Percentiles rank a stretch among this genome's conserved stretches.
These are phyloP conservation scores for Dromococcyx pavoninus DNA, from an alignment of 2,797 vertebrate species.

Conservation along the genomic window DNA sequence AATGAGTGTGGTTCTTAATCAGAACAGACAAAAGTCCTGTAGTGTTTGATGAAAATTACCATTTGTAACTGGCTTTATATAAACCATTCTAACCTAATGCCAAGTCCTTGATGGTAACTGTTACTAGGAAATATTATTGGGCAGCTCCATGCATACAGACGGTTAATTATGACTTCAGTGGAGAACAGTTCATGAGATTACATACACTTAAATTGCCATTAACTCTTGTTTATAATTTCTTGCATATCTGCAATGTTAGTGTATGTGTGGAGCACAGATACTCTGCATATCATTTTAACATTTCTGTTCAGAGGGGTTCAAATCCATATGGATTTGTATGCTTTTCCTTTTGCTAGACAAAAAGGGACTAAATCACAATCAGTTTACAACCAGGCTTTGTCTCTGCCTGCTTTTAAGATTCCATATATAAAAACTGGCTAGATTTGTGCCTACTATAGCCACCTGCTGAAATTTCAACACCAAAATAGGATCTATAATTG, in stretches of 20 bases:
- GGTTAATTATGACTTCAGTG: conserved; percentile 64
- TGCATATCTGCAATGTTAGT: background rate
- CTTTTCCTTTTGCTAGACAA: conserved; percentile 44
- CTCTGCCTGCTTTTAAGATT: conserved; percentile 3
- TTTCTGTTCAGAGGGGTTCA: conserved; percentile 19
- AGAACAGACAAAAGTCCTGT: conserved; percentile 46
- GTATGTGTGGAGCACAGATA: conserved; percentile 9
- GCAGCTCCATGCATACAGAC: conserved; percentile 12
- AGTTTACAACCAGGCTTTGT: conserved; percentile 26
- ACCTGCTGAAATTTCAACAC: conserved; percentile 40
- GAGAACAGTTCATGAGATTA: conserved; percentile 61
- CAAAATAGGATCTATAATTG: conserved; percentile 51
- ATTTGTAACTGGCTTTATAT: conserved; percentile 44
- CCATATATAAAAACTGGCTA: conserved; percentile 25
- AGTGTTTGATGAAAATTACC: conserved; percentile 50
- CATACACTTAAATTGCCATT: conserved; percentile 60
- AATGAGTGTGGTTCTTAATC: conserved; percentile 58
- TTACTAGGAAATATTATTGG: conserved; percentile 35
- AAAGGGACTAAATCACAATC: background rate
- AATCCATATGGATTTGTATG: background rate
- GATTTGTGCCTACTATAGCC: conserved; percentile 40
- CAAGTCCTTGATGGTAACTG: conserved; percentile 43
- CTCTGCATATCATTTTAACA: conserved; percentile 2
- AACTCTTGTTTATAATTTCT: conserved; percentile 62
- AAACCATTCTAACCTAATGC: conserved; percentile 36